phyloP scores from a whole-genome alignment of 2,888 invertebrate genomes.

The Ceriagrion tenellum region DNA sequence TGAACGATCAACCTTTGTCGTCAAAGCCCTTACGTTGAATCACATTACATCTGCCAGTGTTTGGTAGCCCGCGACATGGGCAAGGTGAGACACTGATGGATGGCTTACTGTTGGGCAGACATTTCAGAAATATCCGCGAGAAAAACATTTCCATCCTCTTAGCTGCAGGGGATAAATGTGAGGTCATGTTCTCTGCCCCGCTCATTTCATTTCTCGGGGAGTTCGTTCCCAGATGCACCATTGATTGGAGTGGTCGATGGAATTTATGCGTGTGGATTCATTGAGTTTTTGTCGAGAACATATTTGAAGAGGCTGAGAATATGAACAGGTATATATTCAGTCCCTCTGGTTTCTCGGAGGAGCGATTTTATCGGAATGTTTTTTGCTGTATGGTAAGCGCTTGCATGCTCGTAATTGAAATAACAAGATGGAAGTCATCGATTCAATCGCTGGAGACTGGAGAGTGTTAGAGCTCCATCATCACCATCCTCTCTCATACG shows the following conservation, averaged over 20 bases:
- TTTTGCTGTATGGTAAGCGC: background rate
- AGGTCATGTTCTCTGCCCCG: background rate
- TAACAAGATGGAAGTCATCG: background rate
- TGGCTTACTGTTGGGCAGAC: background rate
- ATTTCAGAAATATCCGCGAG: background rate
- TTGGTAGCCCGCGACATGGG: background rate
- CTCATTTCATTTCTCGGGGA: background rate
- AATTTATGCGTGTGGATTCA: background rate
- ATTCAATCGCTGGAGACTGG: background rate
- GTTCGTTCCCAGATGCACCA: background rate
- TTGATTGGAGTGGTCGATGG: background rate
- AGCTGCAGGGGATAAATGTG: background rate
- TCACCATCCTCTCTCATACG: background rate
- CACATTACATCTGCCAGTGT: background rate
- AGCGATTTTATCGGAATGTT: background rate
- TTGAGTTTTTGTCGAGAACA: background rate
- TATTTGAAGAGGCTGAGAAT: background rate
- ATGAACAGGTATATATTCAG: background rate
- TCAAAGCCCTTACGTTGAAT: background rate
- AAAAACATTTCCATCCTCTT: background rate
- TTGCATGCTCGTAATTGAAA: slow-evolving; percentile 16
- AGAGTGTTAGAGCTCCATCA: background rate
- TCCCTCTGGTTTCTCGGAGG: background rate
- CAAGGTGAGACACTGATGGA: background rate
- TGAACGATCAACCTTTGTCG: background rate